phyloP scores from a whole-genome alignment of 2,888 invertebrate genomes.

The Noctua janthina region DNA sequence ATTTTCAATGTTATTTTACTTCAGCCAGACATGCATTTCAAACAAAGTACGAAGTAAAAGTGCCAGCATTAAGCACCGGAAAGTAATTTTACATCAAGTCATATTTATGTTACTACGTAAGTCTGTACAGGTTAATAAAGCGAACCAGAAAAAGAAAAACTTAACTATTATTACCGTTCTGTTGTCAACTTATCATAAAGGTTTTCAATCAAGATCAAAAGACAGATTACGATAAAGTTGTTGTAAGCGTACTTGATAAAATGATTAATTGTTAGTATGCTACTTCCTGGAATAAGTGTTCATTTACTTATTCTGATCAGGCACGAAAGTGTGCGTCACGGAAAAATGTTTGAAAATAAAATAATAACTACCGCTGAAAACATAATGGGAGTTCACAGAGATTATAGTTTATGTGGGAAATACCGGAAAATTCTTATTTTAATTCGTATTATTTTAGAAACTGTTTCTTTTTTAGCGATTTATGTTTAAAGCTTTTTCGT shows the following conservation, averaged over 20 bases:
- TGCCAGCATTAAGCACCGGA: too few species aligned
- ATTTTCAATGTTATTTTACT: too few species aligned
- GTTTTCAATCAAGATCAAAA: conserved; percentile 10
- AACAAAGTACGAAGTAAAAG: too few species aligned
- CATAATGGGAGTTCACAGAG: conserved; percentile 33
- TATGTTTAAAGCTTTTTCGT: neutral
- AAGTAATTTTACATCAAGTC: too few species aligned
- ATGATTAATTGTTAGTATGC: neutral
- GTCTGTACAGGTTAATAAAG: too few species aligned
- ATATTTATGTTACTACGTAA: too few species aligned
- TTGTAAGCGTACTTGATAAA: neutral
- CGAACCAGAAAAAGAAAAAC: too few species aligned
- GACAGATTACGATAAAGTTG: neutral
- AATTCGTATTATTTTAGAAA: conserved; percentile 13
- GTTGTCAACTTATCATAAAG: neutral
- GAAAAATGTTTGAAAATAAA: conserved; percentile 14
- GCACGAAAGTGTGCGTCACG: neutral
- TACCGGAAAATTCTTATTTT: conserved; percentile 22
- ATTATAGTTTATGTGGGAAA: conserved; percentile 2
- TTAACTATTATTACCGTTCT: neutral
- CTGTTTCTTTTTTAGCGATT: neutral
- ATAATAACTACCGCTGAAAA: conserved; percentile 24
- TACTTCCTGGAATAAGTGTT: neutral
- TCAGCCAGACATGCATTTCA: too few species aligned
- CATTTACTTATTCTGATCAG: neutral